Base-by-base conservation (phyloP, 2,113 vertebrate species). In the Pelvicachromis taeniatus region DNA sequence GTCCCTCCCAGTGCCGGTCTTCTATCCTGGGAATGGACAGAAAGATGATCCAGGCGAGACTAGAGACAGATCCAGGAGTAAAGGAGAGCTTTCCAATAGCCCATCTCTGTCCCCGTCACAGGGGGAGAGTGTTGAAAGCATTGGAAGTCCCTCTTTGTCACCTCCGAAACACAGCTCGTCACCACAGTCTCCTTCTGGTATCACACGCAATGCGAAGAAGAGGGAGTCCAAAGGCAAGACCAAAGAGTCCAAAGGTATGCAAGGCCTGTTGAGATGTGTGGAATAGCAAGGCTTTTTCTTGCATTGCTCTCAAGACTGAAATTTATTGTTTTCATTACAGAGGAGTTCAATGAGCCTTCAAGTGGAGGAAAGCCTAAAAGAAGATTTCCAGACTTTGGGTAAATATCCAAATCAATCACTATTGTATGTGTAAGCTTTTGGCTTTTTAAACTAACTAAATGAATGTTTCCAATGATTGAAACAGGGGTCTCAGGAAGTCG, bases 331-430 rank as follows among this genome's bases (percentile, higher is more conserved):
- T 87, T 87, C 7, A 35, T 93, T 94, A 53, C 87, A 96, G 97
- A 98, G 78, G 97, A 98, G 80, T 86, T 94, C 54, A 96, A 80
- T 92, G 97, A 98, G 85, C 89, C 88, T 86, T 88, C 94, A 29
- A 63, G 92, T 4, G 84, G 94, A 55, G 97, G 96, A 75, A 98
- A 98, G 92, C 88, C 96, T 56, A 98, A 96, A 95, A 96, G 97
- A 91, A 94, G 97, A 91, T 98, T 98, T 94, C 97, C 97, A 90
- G 97, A 98, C 94, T 98, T 98, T 96, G 97, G 97, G 97, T 97
- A 94, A 87, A 92, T 88, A 40, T 78, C 73, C 12, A 26, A 13
- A 65, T 26, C 31, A 33, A 16, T 89, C 31, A 14, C 23, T 52
- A 12, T 70, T 31, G 29, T 38, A 73, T 6, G 3, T 75, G 53